These are phyloP conservation scores for Desmodus rotundus DNA, from an alignment of 2,113 vertebrate genomes.

Conservation along the genomic window DNA sequence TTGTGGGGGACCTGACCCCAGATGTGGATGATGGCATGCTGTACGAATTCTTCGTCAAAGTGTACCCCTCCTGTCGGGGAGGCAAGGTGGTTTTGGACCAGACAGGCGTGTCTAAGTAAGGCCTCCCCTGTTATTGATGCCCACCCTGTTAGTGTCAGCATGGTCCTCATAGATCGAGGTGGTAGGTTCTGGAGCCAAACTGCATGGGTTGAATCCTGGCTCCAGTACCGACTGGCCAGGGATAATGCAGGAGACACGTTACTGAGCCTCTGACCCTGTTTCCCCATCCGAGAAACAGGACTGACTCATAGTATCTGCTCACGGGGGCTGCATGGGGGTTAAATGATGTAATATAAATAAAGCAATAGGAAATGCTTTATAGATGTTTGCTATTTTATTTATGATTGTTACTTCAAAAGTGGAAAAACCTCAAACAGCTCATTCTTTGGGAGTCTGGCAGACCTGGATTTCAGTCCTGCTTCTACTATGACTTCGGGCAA, in stretches of 20 bases:
- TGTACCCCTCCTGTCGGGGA: slow-evolving; percentile 92
- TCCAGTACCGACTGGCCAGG: background rate
- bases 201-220: background rate
- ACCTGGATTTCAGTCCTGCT: background rate
- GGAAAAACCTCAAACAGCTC: background rate
- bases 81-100: slow-evolving; percentile 94
- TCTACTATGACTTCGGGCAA: background rate
- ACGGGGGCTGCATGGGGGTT: background rate
- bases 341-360: background rate
- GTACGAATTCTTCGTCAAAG: slow-evolving; percentile 96
- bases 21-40: slow-evolving; percentile 97
- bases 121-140: background rate
- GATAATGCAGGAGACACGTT: background rate
- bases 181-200: background rate
- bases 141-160: background rate
- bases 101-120: slow-evolving; percentile 94
- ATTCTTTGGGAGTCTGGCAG: background rate
- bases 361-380: background rate
- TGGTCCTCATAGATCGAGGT: background rate
- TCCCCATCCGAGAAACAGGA: background rate
- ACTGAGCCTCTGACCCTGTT: background rate
- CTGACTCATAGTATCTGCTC: background rate
- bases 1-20: slow-evolving; percentile 93
- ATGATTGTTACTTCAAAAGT: background rate
- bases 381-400: background rate